A percentile compares a stretch with the other conserved stretches of the same genome.
Conservation (phyloP, 2,888 invertebrate genomes). For the Mesorhabditis belari region DNA sequence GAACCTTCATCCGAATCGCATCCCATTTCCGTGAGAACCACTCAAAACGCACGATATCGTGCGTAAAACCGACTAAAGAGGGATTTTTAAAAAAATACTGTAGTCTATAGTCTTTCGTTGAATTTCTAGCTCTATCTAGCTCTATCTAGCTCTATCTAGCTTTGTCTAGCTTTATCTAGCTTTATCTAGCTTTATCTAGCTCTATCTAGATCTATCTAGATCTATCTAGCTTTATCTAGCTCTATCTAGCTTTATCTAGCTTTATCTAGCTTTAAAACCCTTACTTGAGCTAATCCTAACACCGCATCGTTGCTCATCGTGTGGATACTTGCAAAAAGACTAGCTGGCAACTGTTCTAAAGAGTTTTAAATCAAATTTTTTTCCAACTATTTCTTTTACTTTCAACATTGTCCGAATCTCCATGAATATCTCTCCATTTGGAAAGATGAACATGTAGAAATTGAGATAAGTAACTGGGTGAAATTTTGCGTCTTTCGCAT, state of each 20-base stretch:
- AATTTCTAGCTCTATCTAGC: no score
- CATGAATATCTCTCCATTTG: constrained; percentile 46
- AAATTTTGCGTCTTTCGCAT: constrained; percentile 41
- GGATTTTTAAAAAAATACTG: no score
- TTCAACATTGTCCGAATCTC: constrained; percentile 43
- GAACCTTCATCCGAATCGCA: constrained; percentile 28
- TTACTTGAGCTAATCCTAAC: constrained; percentile 47
- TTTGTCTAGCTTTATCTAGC: no score
- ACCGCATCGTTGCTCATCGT: constrained; percentile 42
- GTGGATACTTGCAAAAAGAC: constrained; percentile 50
- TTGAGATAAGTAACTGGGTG: constrained; percentile 47
- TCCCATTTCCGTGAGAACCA: constrained; percentile 45
- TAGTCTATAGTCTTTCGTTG: no score
- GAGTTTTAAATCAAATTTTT: constrained; percentile 5
- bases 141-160: no score
- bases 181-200: no score
- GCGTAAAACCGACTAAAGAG: constrained; percentile 44
- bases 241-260: no score
- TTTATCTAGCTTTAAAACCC: no score
- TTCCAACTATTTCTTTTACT: no score
- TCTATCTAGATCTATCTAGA: no score
- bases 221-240: no score
- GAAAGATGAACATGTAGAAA: constrained; percentile 49
- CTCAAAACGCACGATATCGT: constrained; percentile 38
- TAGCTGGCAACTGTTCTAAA: constrained; percentile 16